A percentile compares a stretch with the other conserved stretches of the same genome.
phyloP scores from a whole-genome alignment of 2,113 vertebrate species.

The Bos javanicus region DNA sequence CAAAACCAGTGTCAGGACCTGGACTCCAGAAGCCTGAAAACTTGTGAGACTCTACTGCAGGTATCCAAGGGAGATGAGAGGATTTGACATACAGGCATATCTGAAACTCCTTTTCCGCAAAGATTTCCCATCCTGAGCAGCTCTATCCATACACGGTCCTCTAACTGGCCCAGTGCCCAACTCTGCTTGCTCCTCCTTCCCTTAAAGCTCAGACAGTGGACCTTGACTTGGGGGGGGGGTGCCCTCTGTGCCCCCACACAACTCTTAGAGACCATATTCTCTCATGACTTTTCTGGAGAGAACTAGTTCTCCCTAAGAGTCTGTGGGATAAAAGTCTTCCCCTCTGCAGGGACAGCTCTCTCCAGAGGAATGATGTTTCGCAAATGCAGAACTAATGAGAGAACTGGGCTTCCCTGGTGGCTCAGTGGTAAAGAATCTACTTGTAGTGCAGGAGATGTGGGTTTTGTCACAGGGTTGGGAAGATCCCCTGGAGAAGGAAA shows the following conservation, averaged over 20 bases:
- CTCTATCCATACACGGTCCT: too few species aligned
- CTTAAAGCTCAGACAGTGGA: neutral
- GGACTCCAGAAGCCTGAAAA: neutral
- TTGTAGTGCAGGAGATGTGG: neutral
- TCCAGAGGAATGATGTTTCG: neutral
- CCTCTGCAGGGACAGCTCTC: neutral
- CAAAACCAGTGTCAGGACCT: neutral
- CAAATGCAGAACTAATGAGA: neutral
- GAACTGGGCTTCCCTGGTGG: neutral
- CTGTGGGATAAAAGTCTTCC: neutral
- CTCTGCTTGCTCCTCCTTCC: neutral
- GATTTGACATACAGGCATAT: neutral
- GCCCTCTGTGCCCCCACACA: accelerated
- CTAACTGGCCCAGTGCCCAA: accelerated
- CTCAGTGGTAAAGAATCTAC: neutral
- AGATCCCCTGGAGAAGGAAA: neutral
- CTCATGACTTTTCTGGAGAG: neutral
- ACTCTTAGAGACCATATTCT: neutral
- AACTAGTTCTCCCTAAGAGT: neutral
- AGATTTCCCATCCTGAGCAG: neutral
- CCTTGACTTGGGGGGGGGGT: neutral
- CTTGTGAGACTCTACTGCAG: too few species aligned
- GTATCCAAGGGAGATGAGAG: neutral
- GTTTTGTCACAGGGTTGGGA: neutral
- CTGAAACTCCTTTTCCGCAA: neutral